These are phyloP conservation scores for Trididemnum miniatum DNA, from an alignment of 23 tunicate species.

Conservation along the genomic window DNA sequence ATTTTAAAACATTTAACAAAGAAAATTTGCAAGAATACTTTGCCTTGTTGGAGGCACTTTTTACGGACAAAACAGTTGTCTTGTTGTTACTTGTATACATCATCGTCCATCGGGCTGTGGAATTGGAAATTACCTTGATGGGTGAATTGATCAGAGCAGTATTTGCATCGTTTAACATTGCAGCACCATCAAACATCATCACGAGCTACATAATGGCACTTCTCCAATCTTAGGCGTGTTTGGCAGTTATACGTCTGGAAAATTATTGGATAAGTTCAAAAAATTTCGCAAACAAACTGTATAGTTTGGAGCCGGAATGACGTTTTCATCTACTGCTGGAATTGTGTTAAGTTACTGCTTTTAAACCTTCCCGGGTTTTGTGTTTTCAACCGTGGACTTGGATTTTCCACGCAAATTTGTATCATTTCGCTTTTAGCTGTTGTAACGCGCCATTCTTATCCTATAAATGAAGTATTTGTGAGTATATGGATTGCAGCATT, in stretches of 20 bases:
- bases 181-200: background rate
- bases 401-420: constrained; percentile 8
- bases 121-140: constrained; percentile 4
- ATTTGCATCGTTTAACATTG: background rate
- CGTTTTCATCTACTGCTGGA: constrained; percentile 1
- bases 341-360: background rate
- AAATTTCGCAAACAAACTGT: background rate
- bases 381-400: constrained; percentile 5
- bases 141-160: constrained; percentile 13
- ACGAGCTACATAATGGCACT: background rate
- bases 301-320: constrained; percentile 13
- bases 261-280: background rate
- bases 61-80: background rate
- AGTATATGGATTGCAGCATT: constrained; percentile 4
- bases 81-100: background rate
- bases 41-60: background rate
- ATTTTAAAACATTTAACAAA: background rate
- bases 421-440: constrained; percentile 20
- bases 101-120: constrained; percentile 7
- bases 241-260: background rate
- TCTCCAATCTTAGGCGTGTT: background rate
- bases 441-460: constrained; percentile 22
- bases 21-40: constrained; percentile 5
- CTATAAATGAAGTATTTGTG: constrained; percentile 6
- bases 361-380: background rate